Base-by-base conservation (phyloP, 2,113 vertebrate genomes). In the Oceanodroma tethys region DNA sequence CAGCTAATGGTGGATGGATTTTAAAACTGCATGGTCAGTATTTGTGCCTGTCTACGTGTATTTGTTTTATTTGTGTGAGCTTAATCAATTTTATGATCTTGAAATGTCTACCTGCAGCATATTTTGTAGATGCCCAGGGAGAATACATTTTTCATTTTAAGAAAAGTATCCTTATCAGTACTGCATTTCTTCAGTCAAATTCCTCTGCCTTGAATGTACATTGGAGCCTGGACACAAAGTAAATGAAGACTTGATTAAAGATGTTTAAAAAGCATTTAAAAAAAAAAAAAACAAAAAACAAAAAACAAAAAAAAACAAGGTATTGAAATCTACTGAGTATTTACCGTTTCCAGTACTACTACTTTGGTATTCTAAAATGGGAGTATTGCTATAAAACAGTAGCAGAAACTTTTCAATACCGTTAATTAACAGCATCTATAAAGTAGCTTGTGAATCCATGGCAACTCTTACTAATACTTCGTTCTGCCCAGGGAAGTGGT, bases 81-180 rank as follows among this genome's bases (percentile, higher is more conserved):
- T 66, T 55, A 43, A 53, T 71, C 3, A 3, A 2, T 32, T 81
- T 55, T 81, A 22, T 55, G 29, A 30, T 75, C 38, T 56, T 59
- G 18, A 81, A 59, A 67, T 1, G 0, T 47, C 32, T 22, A 0
- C 21, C 23, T 93, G 67, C 14, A 15, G 89, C 1, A 0, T 79
- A 68, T 48, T 75, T 70, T 50, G 9, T 75, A 50, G 74, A 29
- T 73, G 47, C 26, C 26, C 4, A 21, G 62, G 47, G 43, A 78
- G 53, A 91, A 67, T 8, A 23, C 14, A 14, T 66, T 50, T 13
- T 34, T 36, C 25, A 17, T 36, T 81, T 50, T 66, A 43, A 92
- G 74, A 9, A 45, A 89, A 68, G 20, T 34, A 6, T 50, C 10
- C 9, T 60, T 68, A 34, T 12, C 32, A 53, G 25, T 68, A 74